Percentiles rank a stretch among this genome's conserved stretches.
phyloP scores from a whole-genome alignment of 2,888 invertebrate genomes.

The Colletes collaris region DNA sequence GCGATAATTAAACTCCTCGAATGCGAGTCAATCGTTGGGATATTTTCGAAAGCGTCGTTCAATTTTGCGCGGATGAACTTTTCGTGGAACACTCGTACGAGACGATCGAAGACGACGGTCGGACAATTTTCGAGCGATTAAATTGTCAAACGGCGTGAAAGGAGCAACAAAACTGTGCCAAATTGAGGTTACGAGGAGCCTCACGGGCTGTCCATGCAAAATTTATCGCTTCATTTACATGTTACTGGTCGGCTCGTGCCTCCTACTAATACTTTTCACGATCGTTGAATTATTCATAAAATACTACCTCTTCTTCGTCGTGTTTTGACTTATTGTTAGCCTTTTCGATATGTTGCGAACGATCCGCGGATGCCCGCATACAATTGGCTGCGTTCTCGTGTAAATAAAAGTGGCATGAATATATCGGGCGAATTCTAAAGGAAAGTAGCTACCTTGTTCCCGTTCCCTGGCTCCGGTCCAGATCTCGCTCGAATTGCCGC shows the following conservation, averaged over 20 bases:
- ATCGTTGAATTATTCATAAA: conserved; percentile 74
- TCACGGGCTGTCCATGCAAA: conserved; percentile 71
- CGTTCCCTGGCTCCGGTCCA: conserved; percentile 45
- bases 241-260: conserved; percentile 70
- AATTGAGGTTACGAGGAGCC: conserved; percentile 68
- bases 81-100: not conserved
- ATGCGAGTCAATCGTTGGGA: too few species aligned
- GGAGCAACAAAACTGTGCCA: conserved; percentile 62
- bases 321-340: conserved; percentile 73
- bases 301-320: conserved; percentile 58
- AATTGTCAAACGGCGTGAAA: conserved; percentile 45
- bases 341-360: conserved; percentile 67
- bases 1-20: too few species aligned
- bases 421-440: conserved; percentile 47
- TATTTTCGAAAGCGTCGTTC: not conserved
- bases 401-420: conserved; percentile 63
- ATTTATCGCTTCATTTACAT: conserved; percentile 75
- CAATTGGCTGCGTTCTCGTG: conserved; percentile 48
- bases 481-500: not conserved
- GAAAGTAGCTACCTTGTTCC: conserved; percentile 27
- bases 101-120: not conserved
- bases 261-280: conserved; percentile 70
- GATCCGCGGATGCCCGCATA: conserved; percentile 53
- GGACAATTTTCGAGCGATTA: conserved; percentile 36
- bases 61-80: not conserved